phyloP scores from a whole-genome alignment of 2,113 vertebrate species.

The Mesoclemmys tuberculata region DNA sequence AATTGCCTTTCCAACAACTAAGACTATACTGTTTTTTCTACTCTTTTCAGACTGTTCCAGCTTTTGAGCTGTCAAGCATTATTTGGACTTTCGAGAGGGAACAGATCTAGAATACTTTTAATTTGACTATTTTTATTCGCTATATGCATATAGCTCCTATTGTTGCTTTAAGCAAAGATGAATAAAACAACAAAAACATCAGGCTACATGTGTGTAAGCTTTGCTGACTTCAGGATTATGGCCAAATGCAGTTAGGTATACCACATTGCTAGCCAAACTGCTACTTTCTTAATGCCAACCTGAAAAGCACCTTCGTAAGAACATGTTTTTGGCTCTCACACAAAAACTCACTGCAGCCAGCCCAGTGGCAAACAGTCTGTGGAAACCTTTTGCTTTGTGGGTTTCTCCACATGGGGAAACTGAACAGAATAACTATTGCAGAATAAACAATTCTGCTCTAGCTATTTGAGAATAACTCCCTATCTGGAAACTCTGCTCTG shows the following conservation, averaged over 20 bases:
- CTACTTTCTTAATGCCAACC: constrained; percentile 65
- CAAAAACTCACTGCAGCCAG: constrained; percentile 61
- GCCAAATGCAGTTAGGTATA: constrained; percentile 59
- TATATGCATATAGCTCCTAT: constrained; percentile 43
- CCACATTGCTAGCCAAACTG: constrained; percentile 41
- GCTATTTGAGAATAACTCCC: background rate
- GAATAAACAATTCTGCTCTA: background rate
- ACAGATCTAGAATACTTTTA: constrained; percentile 59
- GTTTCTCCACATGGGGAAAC: constrained; percentile 48
- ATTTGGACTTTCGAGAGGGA: constrained; percentile 33
- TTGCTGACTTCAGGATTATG: constrained; percentile 39
- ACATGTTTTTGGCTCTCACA: constrained; percentile 66
- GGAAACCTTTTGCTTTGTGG: constrained; percentile 13
- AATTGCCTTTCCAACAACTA: background rate
- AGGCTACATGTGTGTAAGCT: constrained; percentile 20
- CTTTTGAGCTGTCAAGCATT: background rate
- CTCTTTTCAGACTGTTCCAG: constrained; percentile 16
- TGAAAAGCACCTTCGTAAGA: constrained; percentile 66
- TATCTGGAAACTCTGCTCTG: background rate
- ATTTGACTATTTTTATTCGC: constrained; percentile 60
- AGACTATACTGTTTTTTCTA: background rate
- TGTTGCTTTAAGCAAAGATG: constrained; percentile 53
- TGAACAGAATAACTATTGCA: background rate
- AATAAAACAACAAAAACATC: constrained; percentile 59
- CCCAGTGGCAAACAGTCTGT: constrained; percentile 6